Evolutionary conservation across 2,888 invertebrate genomes (phyloP).

Genomic region (Lutraria lutraria): DNA sequence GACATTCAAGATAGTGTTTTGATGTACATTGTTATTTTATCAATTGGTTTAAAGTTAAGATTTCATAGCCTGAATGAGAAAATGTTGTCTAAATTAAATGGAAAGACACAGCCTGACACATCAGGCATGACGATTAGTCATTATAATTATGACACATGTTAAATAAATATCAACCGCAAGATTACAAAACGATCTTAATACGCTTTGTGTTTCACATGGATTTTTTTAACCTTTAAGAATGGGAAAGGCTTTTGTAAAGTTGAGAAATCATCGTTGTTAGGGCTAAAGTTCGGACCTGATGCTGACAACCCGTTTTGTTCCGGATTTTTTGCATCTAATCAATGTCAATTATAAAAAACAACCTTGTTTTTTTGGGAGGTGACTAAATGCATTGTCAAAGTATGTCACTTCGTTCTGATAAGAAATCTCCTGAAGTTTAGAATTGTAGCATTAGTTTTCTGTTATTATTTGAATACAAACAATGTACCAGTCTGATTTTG

Average conservation of each 20-base stretch:
- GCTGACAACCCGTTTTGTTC: background rate
- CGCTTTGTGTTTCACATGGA: background rate
- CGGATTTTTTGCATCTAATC: background rate
- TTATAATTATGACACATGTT: slow-evolving; percentile 8
- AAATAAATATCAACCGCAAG: background rate
- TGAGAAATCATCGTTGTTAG: background rate
- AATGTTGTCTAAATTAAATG: background rate
- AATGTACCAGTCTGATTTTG: no score
- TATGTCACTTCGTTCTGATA: no score
- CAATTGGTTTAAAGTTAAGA: no score
- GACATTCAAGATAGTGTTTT: no score
- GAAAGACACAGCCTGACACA: background rate
- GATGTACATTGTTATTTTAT: no score
- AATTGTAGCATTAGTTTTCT: no score
- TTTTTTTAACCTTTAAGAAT: background rate
- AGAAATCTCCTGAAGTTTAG: no score
- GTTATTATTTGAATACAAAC: no score
- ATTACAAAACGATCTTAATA: background rate
- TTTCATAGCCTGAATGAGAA: no score
- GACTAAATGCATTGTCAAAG: no score
- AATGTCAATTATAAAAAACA: no score
- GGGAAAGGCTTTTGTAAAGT: background rate
- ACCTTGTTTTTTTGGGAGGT: no score
- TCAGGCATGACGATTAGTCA: background rate
- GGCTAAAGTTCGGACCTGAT: background rate